Evolutionary conservation across 2,797 vertebrate species (phyloP), one percentile per base, ranked within the genome.

Genomic region (Manis pentadactyla): DNA sequence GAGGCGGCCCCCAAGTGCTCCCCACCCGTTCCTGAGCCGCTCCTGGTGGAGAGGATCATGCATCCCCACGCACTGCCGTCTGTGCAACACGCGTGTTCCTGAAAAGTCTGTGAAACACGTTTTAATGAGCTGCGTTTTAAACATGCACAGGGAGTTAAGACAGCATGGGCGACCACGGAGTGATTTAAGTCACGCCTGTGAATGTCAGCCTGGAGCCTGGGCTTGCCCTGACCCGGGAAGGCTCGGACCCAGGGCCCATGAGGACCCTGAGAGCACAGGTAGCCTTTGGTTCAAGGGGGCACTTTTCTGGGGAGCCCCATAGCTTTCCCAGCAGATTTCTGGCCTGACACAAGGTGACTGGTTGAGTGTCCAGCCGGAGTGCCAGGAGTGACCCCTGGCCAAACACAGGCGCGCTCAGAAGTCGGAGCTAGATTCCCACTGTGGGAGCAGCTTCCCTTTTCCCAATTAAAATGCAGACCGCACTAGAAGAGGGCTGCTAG

Each of bases 61-160:
- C 46, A 46, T 46, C 46, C 12, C 46, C 46, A 46, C 46, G 11
- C 34, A 3, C 21, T 46, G 61, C 78, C 7, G 0, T 46, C 46
- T 46, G 46, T 0, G 0, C 1, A 15, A n/a, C 17, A 0, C 0
- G 0, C 3, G 0, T 4, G 1, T 23, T 7, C 59, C 85, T 66
- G 9, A 17, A 17, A 27, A 29, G 86, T 4, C 66, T 25, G 2
- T 25, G 59, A 5, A 34, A n/a, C 83, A 31, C 21, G 1, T 23
- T 68, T 42, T 2, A 12, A 5, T 6, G 18, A 68, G 59, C 42
- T 23, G 4, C 0, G 0, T 9, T 55, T 69, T 15, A 31, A 6
- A 5, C 2, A 13, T 2, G 10, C 2, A 1, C 31, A 4, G 7
- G 51, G 25, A 4, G 0, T 31, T 73, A 4, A 69, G 39, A 34